A percentile compares a stretch with the other conserved stretches of the same genome.
Evolutionary conservation across 2,113 vertebrate species (phyloP).

Genomic region (Pelobates fuscus): DNA sequence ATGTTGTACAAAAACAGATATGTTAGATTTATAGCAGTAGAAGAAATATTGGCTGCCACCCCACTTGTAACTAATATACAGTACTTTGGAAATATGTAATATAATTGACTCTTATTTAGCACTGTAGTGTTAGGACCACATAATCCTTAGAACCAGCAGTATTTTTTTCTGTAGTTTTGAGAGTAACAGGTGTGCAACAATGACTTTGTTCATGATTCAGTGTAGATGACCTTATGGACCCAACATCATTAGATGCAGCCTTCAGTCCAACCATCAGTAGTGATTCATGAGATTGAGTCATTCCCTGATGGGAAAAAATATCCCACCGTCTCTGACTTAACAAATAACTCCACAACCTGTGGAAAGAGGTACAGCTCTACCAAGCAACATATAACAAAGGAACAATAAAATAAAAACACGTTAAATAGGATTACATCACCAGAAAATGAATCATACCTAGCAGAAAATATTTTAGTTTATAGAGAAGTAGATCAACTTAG

Average conservation of each 20-base stretch:
- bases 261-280: slow-evolving; percentile 12
- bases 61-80: slow-evolving; percentile 43
- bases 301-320: slow-evolving; percentile 11
- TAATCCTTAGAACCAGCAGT: slow-evolving; percentile 14
- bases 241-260: neutral
- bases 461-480: no score
- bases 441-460: neutral
- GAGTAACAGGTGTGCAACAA: slow-evolving; percentile 32
- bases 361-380: neutral
- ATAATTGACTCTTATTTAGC: slow-evolving; percentile 13
- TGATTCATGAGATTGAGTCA: slow-evolving; percentile 1
- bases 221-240: slow-evolving; percentile 24
- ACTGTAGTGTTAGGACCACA: slow-evolving; percentile 17
- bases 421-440: accelerated
- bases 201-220: neutral
- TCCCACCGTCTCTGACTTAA: neutral
- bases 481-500: no score
- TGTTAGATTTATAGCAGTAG: slow-evolving; percentile 38
- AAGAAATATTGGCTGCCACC: slow-evolving; percentile 33
- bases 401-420: slow-evolving; percentile 12
- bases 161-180: slow-evolving; percentile 21
- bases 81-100: slow-evolving; percentile 21
- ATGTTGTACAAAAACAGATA: slow-evolving; percentile 24
- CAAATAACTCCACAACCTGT: neutral
- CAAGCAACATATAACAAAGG: slow-evolving; percentile 11